These are phyloP conservation scores for Halisarca cf. caerulea DNA, from an alignment of 37 sponge, comb jelly and placozoan species.

Conservation along the genomic window DNA sequence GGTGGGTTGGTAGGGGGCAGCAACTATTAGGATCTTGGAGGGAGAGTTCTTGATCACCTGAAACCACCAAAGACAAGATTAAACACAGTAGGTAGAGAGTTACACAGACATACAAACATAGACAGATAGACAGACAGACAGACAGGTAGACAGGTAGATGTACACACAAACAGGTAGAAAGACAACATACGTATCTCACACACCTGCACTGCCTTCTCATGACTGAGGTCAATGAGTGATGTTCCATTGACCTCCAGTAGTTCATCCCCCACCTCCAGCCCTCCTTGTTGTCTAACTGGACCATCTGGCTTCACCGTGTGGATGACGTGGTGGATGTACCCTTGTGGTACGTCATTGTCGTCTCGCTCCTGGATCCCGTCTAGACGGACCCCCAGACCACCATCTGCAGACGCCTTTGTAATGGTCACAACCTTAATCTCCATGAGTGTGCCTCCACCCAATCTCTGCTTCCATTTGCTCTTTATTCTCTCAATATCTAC, in stretches of 20 bases:
- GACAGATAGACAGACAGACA: too few relatives aligned
- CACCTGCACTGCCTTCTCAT: conserved; percentile 47
- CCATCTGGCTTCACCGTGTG: conserved; percentile 43
- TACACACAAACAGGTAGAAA: background rate
- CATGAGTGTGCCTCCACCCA: background rate
- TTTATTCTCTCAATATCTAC: too few relatives aligned
- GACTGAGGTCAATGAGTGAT: conserved; percentile 43
- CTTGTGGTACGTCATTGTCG: conserved; percentile 15
- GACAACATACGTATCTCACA: background rate
- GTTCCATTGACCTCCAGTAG: conserved; percentile 65
- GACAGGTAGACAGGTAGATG: too few relatives aligned
- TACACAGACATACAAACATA: too few relatives aligned
- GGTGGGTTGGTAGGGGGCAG: background rate
- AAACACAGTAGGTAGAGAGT: too few relatives aligned
- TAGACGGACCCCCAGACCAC: conserved; percentile 64
- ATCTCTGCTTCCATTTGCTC: too few relatives aligned
- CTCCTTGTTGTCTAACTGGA: conserved; percentile 29
- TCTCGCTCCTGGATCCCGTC: conserved; percentile 68
- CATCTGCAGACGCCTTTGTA: conserved; percentile 13
- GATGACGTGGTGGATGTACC: conserved; percentile 52
- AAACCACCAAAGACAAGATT: too few relatives aligned
- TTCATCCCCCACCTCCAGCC: conserved; percentile 62
- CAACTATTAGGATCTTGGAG: conserved; percentile 40
- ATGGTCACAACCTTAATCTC: conserved; percentile 14
- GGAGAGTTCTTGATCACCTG: conserved; percentile 47